A percentile compares a stretch with the other conserved stretches of the same genome.
These are phyloP conservation scores for Pangasius djambal DNA, from an alignment of 2,797 vertebrate genomes.

Conservation along the genomic window DNA sequence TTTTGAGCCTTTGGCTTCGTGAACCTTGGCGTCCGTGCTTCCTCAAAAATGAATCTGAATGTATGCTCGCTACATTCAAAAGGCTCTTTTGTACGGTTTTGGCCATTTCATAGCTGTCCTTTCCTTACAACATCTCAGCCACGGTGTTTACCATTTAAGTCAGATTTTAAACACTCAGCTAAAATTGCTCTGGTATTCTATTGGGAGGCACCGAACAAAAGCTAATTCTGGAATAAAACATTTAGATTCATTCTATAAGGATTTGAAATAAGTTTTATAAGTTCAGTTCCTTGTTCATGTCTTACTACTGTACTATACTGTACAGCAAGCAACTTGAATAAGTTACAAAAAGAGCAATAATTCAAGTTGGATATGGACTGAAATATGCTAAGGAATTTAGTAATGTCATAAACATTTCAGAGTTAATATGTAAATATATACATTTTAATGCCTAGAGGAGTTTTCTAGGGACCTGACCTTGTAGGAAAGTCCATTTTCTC, in stretches of 20 bases:
- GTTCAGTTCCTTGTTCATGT: background rate
- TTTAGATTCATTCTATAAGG: too few species aligned
- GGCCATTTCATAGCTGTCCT: background rate
- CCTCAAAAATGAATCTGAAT: background rate
- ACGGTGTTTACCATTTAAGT: background rate
- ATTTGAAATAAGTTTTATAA: background rate
- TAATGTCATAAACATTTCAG: background rate
- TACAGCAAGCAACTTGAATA: too few species aligned
- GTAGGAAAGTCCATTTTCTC: background rate
- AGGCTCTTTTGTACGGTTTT: background rate
- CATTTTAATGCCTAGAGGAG: background rate
- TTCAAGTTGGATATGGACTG: background rate
- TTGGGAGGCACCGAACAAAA: too few species aligned
- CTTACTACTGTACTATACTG: too few species aligned
- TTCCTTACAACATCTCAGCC: background rate
- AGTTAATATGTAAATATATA: background rate
- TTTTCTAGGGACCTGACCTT: background rate
- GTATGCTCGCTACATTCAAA: background rate
- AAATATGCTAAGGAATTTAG: background rate
- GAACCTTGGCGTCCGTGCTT: conserved; percentile 8
- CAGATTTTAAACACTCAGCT: background rate
- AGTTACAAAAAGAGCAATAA: background rate
- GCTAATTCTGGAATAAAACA: background rate
- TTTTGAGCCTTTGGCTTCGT: conserved; percentile 25
- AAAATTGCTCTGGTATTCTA: background rate